Conservation (phyloP, 2,888 invertebrate genomes). For the Anaspis maculata region DNA sequence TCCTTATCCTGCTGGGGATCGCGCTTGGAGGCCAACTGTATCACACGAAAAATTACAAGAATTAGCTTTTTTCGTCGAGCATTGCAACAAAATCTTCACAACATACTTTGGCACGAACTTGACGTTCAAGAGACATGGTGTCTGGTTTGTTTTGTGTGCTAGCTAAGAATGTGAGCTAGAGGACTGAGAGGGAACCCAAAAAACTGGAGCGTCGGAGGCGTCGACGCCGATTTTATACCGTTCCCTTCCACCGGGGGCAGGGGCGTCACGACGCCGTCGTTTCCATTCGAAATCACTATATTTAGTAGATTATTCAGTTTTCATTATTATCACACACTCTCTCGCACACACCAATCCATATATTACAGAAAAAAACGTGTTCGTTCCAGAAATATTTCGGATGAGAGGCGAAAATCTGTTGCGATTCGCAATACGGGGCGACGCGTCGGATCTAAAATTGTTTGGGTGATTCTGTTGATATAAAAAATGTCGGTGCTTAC, state of each 20-base stretch:
- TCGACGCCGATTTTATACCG: constrained; percentile 37
- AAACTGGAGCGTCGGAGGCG: constrained; percentile 13
- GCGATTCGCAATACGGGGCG: no score
- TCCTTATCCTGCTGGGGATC: constrained; percentile 74
- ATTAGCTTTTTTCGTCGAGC: no score
- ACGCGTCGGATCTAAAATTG: no score
- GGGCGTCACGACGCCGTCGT: constrained; percentile 15
- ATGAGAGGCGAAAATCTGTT: no score
- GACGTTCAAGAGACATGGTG: constrained; percentile 86
- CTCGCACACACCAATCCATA: no score
- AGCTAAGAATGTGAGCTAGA: constrained; percentile 35
- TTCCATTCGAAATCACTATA: constrained; percentile 26
- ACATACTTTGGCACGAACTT: constrained; percentile 81
- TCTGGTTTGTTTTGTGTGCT: constrained; percentile 19
- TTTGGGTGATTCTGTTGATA: no score
- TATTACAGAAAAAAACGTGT: no score
- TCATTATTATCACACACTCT: constrained; percentile 19
- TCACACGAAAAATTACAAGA: no score
- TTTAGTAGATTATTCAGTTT: constrained; percentile 39
- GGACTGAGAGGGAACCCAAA: constrained; percentile 6
- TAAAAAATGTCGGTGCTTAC: no score
- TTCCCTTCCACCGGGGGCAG: background rate
- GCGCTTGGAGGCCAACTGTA: constrained; percentile 75
- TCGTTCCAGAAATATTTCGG: no score
- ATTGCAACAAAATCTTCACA: no score